Base-by-base conservation (phyloP, 2,888 invertebrate genomes). In the Diploptera punctata region DNA sequence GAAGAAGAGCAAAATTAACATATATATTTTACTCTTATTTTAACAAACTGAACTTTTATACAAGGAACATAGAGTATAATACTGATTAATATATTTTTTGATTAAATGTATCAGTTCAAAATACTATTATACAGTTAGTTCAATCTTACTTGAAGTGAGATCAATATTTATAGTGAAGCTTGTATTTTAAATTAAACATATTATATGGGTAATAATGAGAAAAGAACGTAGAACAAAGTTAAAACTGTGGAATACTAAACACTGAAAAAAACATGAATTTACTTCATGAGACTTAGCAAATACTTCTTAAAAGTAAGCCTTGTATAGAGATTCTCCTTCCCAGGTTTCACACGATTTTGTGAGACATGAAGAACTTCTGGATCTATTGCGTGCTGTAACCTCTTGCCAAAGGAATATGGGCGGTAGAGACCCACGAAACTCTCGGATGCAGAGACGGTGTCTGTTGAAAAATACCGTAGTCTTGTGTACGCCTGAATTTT, bases 1-100 rank as follows among this genome's bases (percentile, higher is more conserved):
- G 5, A 19, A 52, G 19, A 52, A 52, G 21, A 16, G 21, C 18
- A 52, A 19, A 52, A 19, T 52, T 18, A 9, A 21, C 19, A 52
- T n/a, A 52, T 52, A 9, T 19, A 5, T 52, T 5, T 52, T 16
- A 18, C 18, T 73, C 70, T 67, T 24, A 70, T 61, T 61, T 62
- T 9, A 38, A 38, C 7, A 38, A 38, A 38, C 7, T 9, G 7
- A 38, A 13, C 38, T 38, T 38, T 38, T 38, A 38, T 38, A 38
- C n/a, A n/a, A n/a, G n/a, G n/a, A n/a, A n/a, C n/a, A n/a, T n/a
- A n/a, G n/a, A n/a, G n/a, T n/a, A n/a, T 38, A 38, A 38, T 5
- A 13, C n/a, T n/a, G n/a, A n/a, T n/a, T n/a, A n/a, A n/a, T n/a
- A n/a, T n/a, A n/a, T n/a, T n/a, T n/a, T n/a, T n/a, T n/a, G n/a